phyloP scores from a whole-genome alignment of 2,113 vertebrate genomes.

The Barbus barbus region DNA sequence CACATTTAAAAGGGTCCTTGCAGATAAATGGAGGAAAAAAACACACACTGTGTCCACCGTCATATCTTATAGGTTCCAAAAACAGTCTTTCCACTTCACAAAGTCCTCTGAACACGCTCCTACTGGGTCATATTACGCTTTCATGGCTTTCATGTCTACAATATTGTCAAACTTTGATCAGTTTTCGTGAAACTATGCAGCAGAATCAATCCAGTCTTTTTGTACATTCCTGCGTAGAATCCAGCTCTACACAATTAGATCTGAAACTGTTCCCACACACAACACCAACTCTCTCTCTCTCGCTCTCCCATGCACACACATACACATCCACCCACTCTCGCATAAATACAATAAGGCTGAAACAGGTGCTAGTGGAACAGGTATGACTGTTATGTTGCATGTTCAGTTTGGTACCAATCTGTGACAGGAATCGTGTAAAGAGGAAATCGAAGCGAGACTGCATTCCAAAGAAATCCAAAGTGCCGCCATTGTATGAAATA shows the following conservation, averaged over 20 bases:
- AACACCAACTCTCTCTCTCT: constrained; percentile 9
- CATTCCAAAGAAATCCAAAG: background rate
- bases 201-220: constrained; percentile 35
- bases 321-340: constrained; percentile 19
- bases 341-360: constrained; percentile 43
- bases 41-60: background rate
- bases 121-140: background rate
- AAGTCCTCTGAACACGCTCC: background rate
- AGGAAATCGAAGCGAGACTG: background rate
- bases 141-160: too few relatives aligned
- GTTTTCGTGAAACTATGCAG: constrained; percentile 37
- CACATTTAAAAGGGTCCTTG: constrained; percentile 29
- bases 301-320: background rate
- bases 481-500: background rate
- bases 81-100: background rate
- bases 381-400: background rate
- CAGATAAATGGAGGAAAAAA: background rate
- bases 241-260: constrained; percentile 54
- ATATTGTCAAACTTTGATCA: background rate
- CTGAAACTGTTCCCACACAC: constrained; percentile 14
- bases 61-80: background rate
- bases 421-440: background rate
- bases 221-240: constrained; percentile 55
- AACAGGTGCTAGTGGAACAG: constrained; percentile 27
- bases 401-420: background rate